phyloP scores from a whole-genome alignment of 2,113 vertebrate genomes.

The Gnathonemus echidnorhynchus region DNA sequence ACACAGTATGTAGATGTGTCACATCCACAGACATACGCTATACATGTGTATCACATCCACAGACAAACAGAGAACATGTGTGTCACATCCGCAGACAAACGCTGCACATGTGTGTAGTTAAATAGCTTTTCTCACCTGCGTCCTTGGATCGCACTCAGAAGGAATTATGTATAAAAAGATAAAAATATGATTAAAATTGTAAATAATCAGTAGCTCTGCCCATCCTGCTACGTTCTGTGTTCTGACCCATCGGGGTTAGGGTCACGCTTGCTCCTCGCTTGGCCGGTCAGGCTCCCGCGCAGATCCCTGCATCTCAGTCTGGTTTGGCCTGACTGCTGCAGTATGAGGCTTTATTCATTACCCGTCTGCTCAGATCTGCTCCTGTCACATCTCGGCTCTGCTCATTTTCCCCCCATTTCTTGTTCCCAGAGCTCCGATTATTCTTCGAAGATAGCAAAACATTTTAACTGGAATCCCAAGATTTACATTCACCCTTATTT shows the following conservation, averaged over 20 bases:
- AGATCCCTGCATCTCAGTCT: background rate
- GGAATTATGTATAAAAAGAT: background rate
- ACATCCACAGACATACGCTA: too few relatives aligned
- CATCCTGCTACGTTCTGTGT: background rate
- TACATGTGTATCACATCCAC: too few relatives aligned
- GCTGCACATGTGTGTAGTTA: background rate
- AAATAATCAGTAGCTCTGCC: background rate
- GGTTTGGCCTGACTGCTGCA: background rate
- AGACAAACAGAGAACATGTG: too few relatives aligned
- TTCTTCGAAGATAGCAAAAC: background rate
- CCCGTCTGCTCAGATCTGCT: background rate
- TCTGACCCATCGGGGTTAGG: background rate
- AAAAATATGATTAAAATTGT: background rate
- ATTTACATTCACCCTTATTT: background rate
- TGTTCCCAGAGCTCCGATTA: too few relatives aligned
- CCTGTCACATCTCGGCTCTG: background rate
- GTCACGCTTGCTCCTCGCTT: background rate
- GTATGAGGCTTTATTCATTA: background rate
- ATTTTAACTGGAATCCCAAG: background rate
- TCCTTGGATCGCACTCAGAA: background rate
- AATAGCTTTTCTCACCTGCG: background rate
- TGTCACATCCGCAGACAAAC: background rate
- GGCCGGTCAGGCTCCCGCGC: constrained; percentile 2
- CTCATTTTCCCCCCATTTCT: background rate
- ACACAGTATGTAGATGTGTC: too few relatives aligned